Evolutionary conservation across 2,113 vertebrate species (phyloP).

Genomic region (Pimephales promelas): DNA sequence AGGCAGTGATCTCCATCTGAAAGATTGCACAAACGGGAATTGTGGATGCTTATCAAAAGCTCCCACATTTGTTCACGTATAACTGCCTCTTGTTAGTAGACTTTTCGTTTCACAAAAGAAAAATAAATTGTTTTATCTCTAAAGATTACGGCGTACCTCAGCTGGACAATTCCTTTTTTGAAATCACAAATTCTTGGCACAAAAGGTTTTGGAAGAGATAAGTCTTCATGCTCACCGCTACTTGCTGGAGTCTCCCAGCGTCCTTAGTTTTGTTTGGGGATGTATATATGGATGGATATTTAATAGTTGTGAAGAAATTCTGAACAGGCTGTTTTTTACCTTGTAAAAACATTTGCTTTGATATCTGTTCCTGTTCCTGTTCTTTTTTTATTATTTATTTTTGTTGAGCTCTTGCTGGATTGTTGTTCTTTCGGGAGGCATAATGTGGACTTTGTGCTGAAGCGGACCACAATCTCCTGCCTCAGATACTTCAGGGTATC

Average conservation of each 20-base stretch:
- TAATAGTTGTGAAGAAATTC: conserved; percentile 3
- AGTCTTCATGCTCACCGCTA: neutral
- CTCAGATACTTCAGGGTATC: conserved; percentile 48
- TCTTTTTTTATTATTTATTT: neutral
- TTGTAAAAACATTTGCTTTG: conserved; percentile 43
- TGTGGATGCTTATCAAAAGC: conserved; percentile 52
- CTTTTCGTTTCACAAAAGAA: conserved; percentile 29
- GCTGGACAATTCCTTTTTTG: conserved; percentile 15
- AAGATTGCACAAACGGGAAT: neutral
- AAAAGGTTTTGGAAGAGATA: conserved; percentile 30
- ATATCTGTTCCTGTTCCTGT: conserved; percentile 15
- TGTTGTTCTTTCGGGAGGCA: conserved; percentile 52
- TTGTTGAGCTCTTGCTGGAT: conserved; percentile 1
- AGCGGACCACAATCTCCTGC: conserved; percentile 45
- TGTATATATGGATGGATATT: conserved; percentile 29
- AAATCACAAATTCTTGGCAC: conserved; percentile 15
- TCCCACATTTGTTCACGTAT: conserved; percentile 21
- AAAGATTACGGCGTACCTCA: conserved; percentile 4
- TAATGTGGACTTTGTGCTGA: conserved; percentile 53
- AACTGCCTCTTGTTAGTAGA: conserved; percentile 8
- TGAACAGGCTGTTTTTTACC: conserved; percentile 11
- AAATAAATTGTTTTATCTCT: conserved; percentile 20
- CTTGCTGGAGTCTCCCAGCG: neutral
- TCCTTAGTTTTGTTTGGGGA: neutral
- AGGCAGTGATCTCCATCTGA: conserved; percentile 11